These are phyloP conservation scores for Gallinago nigripennis DNA, from an alignment of 2,797 vertebrate genomes.

Conservation along the genomic window DNA sequence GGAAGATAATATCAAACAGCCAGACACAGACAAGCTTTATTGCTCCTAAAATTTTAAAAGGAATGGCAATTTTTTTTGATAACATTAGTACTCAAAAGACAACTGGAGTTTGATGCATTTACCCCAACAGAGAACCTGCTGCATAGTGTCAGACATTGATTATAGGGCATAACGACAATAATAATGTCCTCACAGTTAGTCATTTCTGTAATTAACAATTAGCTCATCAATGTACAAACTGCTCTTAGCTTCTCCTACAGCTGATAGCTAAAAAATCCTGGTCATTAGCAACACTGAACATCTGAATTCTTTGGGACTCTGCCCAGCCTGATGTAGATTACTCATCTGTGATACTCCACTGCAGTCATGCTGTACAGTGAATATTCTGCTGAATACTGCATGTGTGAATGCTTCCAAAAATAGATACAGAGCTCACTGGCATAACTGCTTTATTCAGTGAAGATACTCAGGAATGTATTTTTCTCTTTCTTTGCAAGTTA, in stretches of 20 bases:
- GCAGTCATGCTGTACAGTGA: background rate
- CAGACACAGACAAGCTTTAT: background rate
- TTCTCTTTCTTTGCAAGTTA: background rate
- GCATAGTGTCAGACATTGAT: background rate
- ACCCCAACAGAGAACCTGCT: background rate
- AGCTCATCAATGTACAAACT: background rate
- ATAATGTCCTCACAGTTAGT: background rate
- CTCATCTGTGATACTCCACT: constrained; percentile 24
- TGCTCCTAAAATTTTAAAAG: background rate
- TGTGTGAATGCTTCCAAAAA: constrained; percentile 48
- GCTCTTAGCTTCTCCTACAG: constrained; percentile 17
- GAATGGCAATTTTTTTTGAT: background rate
- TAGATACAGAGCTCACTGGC: background rate
- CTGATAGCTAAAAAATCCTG: constrained; percentile 16
- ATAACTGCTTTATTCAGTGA: background rate
- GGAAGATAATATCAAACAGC: background rate
- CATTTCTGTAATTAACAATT: constrained; percentile 55
- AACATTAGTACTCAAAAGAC: background rate
- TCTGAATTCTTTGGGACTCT: constrained; percentile 44
- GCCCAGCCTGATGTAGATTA: constrained; percentile 43
- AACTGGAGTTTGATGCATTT: background rate
- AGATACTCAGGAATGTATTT: background rate
- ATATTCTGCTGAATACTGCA: constrained; percentile 45
- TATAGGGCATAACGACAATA: background rate
- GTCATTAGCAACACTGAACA: constrained; percentile 22